Evolutionary conservation across 2,888 invertebrate species (phyloP).

Genomic region (Lottia gigantea): DNA sequence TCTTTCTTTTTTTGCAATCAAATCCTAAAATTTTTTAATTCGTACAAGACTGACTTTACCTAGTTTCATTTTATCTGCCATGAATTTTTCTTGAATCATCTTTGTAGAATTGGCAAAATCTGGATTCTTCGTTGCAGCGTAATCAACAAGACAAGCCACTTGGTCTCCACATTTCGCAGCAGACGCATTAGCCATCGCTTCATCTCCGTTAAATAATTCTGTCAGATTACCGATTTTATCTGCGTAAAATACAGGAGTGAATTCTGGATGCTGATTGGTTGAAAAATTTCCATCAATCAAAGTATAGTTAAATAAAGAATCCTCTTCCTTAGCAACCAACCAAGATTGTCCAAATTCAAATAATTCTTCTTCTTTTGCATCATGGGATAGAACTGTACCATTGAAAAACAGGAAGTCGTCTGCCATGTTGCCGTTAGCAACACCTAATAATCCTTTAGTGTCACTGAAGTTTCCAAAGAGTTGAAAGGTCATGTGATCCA

Average conservation of each 20-base stretch:
- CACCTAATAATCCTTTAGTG: conserved; percentile 37
- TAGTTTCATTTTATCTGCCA: background rate
- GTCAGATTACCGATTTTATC: conserved; percentile 5
- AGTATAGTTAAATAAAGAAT: conserved; percentile 20
- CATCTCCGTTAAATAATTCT: background rate
- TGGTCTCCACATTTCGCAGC: background rate
- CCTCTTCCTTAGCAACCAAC: conserved; percentile 19
- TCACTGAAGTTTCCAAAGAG: conserved; percentile 11
- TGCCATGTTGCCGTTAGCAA: conserved; percentile 29
- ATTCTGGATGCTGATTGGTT: conserved; percentile 16
- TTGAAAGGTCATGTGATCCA: conserved; percentile 2
- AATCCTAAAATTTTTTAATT: too few relatives aligned
- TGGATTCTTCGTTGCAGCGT: background rate
- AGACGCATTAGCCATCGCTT: background rate
- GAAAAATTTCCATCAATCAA: conserved; percentile 13
- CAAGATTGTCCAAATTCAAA: conserved; percentile 31
- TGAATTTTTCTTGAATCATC: background rate
- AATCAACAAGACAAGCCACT: conserved; percentile 13
- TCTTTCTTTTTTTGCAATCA: too few relatives aligned
- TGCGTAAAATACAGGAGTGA: conserved; percentile 19
- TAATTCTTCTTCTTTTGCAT: conserved; percentile 27
- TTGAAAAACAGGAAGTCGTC: conserved; percentile 35
- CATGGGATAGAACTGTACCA: conserved; percentile 26
- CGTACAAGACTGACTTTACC: background rate
- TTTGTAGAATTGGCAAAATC: background rate